A percentile compares a stretch with the other conserved stretches of the same genome.
phyloP scores from a whole-genome alignment of 2,113 vertebrate species.

The Gavialis gangeticus region DNA sequence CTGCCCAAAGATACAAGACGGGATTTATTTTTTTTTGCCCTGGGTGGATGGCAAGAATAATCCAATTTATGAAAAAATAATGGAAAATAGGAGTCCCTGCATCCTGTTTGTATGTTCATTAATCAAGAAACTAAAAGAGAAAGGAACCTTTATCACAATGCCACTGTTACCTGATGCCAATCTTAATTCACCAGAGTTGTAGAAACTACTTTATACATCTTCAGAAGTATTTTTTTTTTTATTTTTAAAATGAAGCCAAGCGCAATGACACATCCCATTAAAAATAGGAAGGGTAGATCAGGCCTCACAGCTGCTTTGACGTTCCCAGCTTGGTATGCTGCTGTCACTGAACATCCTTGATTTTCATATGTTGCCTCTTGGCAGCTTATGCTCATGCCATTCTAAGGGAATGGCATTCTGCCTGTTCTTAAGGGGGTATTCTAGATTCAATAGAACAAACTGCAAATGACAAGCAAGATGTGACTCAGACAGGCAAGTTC shows the following conservation, averaged over 20 bases:
- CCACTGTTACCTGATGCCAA: not conserved
- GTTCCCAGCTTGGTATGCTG: conserved; percentile 41
- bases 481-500: not conserved
- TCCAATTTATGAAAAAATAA: not conserved
- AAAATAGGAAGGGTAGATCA: conserved; percentile 51
- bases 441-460: conserved; percentile 17
- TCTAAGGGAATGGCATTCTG: not conserved
- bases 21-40: not conserved
- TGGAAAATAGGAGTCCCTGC: accelerated
- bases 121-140: not conserved
- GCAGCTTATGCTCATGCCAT: not conserved
- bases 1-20: not conserved
- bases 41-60: not conserved
- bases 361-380: conserved; percentile 20
- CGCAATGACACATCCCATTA: conserved; percentile 38
- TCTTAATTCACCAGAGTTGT: not conserved
- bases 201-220: not conserved
- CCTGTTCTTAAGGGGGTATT: not conserved
- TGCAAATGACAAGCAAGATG: not conserved
- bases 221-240: not conserved
- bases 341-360: not conserved
- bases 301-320: conserved; percentile 41
- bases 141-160: not conserved
- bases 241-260: conserved; percentile 19
- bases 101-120: not conserved